Percentiles rank a stretch among this genome's conserved stretches.
These are phyloP conservation scores for Eupithecia centaureata DNA, from an alignment of 2,888 invertebrate genomes.

Conservation along the genomic window DNA sequence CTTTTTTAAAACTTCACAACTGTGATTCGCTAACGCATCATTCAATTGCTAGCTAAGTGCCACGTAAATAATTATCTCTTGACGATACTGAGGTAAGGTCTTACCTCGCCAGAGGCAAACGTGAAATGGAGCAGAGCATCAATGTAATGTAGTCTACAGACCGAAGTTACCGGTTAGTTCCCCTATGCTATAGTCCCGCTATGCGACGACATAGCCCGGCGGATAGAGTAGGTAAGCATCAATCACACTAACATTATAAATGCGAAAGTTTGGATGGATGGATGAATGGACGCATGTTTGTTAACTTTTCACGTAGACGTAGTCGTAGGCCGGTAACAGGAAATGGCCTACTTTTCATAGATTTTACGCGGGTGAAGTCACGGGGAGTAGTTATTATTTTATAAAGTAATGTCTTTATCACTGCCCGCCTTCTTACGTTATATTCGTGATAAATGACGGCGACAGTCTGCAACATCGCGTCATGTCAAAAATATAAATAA, in stretches of 20 bases:
- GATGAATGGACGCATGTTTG: too few species aligned
- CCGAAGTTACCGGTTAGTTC: too few species aligned
- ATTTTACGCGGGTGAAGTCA: too few species aligned
- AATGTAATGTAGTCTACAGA: not conserved
- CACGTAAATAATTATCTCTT: not conserved
- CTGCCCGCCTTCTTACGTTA: not conserved
- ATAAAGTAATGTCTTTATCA: not conserved
- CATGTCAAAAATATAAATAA: not conserved
- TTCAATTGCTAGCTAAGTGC: not conserved
- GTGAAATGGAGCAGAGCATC: slow-evolving; percentile 18
- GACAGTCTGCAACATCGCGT: not conserved
- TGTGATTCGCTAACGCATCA: not conserved
- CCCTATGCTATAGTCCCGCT: too few species aligned
- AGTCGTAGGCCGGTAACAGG: too few species aligned
- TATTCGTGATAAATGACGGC: not conserved
- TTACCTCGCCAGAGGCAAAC: slow-evolving; percentile 19
- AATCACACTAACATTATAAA: too few species aligned
- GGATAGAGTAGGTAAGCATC: not conserved
- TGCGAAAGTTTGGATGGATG: too few species aligned
- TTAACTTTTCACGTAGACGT: too few species aligned
- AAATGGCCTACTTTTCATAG: too few species aligned
- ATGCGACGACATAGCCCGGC: not conserved
- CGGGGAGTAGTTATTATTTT: too few species aligned
- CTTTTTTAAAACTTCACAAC: not conserved
- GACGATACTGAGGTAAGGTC: slow-evolving; percentile 22